Evolutionary conservation across 2,888 invertebrate species (phyloP).

Genomic region (Xanthia togata): DNA sequence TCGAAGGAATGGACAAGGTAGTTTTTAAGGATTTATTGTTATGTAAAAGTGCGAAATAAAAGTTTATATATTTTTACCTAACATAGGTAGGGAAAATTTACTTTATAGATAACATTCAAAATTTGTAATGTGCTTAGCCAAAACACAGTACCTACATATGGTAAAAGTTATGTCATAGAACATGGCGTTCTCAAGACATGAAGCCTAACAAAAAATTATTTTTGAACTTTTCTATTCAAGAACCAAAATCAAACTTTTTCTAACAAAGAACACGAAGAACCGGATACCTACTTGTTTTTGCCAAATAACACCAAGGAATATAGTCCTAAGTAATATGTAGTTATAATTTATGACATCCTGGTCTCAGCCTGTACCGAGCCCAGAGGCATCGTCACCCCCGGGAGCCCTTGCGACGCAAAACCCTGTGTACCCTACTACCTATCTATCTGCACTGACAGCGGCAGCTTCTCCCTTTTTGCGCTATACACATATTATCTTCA

Average conservation of each 20-base stretch:
- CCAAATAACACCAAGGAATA: neutral
- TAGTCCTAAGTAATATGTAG: slow-evolving; percentile 32
- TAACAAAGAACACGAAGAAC: neutral
- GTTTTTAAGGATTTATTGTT: slow-evolving; percentile 22
- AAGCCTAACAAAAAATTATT: slow-evolving; percentile 37
- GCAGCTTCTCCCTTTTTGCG: slow-evolving; percentile 59
- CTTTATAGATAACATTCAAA: neutral
- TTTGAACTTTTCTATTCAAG: slow-evolving; percentile 29
- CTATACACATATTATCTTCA: slow-evolving; percentile 68
- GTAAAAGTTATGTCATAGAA: neutral
- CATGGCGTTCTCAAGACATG: slow-evolving; percentile 9
- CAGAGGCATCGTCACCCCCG: slow-evolving; percentile 74
- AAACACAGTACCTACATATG: neutral
- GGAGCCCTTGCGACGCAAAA: slow-evolving; percentile 78
- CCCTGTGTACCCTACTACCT: slow-evolving; percentile 60
- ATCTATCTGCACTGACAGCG: slow-evolving; percentile 65
- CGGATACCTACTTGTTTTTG: neutral
- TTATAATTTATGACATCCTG: slow-evolving; percentile 65
- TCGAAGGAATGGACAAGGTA: slow-evolving; percentile 59
- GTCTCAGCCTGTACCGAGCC: slow-evolving; percentile 67
- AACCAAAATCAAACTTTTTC: slow-evolving; percentile 28
- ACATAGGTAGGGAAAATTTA: neutral
- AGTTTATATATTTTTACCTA: slow-evolving; percentile 4
- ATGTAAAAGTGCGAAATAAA: neutral
- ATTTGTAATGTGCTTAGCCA: neutral